Evolutionary conservation across 2,113 vertebrate genomes (phyloP).

Genomic region (Callocephalon fimbriatum): DNA sequence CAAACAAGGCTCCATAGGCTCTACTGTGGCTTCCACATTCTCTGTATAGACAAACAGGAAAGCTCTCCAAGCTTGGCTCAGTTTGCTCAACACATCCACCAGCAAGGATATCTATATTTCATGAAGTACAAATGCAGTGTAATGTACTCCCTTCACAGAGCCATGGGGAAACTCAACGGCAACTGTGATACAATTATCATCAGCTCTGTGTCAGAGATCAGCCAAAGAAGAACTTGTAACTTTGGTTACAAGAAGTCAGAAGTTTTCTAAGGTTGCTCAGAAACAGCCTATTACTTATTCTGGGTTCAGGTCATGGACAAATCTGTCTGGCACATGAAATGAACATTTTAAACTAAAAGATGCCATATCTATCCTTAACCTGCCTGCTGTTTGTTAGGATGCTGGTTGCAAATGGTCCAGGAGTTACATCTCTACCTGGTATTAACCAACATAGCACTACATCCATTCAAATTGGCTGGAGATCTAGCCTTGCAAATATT

Average conservation of each 20-base stretch:
- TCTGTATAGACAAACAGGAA: background rate
- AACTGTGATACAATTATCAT: background rate
- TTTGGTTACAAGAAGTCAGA: background rate
- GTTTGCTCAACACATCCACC: background rate
- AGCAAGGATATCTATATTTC: background rate
- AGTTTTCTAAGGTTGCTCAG: background rate
- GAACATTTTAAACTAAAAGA: background rate
- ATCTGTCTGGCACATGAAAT: background rate
- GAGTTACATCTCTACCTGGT: background rate
- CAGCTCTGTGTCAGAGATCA: background rate
- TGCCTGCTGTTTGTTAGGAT: background rate
- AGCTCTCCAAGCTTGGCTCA: background rate
- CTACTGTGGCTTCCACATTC: background rate
- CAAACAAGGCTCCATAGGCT: background rate
- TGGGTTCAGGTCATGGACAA: background rate
- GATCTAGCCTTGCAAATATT: background rate
- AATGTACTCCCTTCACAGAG: background rate
- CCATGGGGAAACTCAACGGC: background rate
- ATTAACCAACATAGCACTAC: background rate
- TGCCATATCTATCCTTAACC: background rate
- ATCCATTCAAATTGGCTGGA: rapidly evolving
- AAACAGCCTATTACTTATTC: background rate
- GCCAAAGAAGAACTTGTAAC: background rate
- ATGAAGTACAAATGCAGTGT: background rate
- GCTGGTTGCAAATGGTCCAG: background rate